A percentile compares a stretch with the other conserved stretches of the same genome.
Conservation (phyloP, 2,888 invertebrate species). For the Shargacucullia verbasci region DNA sequence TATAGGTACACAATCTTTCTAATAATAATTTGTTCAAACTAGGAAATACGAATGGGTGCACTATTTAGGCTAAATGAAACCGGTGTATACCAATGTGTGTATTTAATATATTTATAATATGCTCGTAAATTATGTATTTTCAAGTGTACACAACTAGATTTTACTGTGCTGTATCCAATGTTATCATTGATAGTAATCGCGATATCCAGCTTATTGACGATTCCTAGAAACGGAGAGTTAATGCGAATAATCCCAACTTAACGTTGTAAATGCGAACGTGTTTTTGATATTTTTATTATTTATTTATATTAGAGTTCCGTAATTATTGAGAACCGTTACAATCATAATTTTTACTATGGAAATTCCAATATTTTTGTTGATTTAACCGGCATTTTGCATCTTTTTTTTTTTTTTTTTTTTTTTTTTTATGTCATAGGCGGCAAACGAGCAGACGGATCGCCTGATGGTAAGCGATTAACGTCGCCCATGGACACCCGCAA, state of each 20-base stretch:
- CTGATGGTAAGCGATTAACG: no score
- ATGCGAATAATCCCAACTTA: constrained; percentile 55
- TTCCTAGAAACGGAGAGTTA: constrained; percentile 56
- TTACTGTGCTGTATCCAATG: constrained; percentile 41
- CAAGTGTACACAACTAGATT: constrained; percentile 32
- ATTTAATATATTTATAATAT: constrained; percentile 36
- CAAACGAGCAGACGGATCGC: no score
- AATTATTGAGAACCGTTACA: neutral
- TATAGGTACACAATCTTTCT: no score
- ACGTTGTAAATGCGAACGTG: constrained; percentile 43
- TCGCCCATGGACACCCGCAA: no score
- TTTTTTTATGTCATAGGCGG: no score
- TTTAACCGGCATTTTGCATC: no score
- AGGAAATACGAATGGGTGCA: constrained; percentile 10
- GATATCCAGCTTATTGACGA: constrained; percentile 57
- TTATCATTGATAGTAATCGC: constrained; percentile 58
- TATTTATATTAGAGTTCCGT: constrained; percentile 53
- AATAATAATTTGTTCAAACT: constrained; percentile 2
- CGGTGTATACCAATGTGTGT: constrained; percentile 16
- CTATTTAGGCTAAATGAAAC: constrained; percentile 8
- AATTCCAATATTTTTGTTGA: neutral
- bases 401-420: no score
- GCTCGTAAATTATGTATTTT: constrained; percentile 45
- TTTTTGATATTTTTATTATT: constrained; percentile 50
- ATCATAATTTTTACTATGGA: neutral